A percentile compares a stretch with the other conserved stretches of the same genome.
These are phyloP conservation scores for Pseudorhiza aurosa DNA, from an alignment of 30 jellyfish, hydroid and myxozoan genomes.

Conservation along the genomic window DNA sequence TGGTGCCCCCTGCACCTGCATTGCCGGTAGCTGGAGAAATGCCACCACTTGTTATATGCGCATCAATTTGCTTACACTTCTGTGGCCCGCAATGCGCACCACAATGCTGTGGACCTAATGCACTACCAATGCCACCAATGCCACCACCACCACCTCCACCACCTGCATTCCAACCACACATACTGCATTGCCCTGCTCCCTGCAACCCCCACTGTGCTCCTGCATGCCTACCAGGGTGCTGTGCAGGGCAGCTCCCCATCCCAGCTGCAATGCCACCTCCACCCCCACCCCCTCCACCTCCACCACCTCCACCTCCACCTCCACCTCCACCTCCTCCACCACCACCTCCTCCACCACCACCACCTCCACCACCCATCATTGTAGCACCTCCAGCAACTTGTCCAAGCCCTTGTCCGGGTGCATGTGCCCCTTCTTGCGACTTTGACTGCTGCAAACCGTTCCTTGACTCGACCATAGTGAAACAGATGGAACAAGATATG, in stretches of 20 bases:
- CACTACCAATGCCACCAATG: slow-evolving; percentile 75
- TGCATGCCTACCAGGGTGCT: slow-evolving; percentile 83
- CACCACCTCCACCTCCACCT: slow-evolving; percentile 80
- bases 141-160: slow-evolving; percentile 81
- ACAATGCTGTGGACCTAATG: slow-evolving; percentile 76
- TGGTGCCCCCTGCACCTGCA: slow-evolving; percentile 50
- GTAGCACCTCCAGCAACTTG: slow-evolving; percentile 81
- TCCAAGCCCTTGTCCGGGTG: slow-evolving; percentile 95
- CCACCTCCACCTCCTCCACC: slow-evolving; percentile 90
- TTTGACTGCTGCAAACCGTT: slow-evolving; percentile 97
- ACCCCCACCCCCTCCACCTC: slow-evolving; percentile 73
- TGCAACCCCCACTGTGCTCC: slow-evolving; percentile 96
- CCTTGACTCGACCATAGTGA: slow-evolving; percentile 86
- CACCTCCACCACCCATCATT: slow-evolving; percentile 79
- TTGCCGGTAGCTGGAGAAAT: slow-evolving; percentile 43
- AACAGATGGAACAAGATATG: slow-evolving; percentile 88
- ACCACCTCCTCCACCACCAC: slow-evolving; percentile 91
- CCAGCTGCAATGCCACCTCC: slow-evolving; percentile 62
- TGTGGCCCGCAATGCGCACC: slow-evolving; percentile 92
- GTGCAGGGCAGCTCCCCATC: slow-evolving; percentile 56
- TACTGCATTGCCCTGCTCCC: slow-evolving; percentile 80
- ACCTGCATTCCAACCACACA: slow-evolving; percentile 46
- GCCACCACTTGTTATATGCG: slow-evolving; percentile 65
- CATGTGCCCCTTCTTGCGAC: slow-evolving; percentile 97
- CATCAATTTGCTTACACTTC: slow-evolving; percentile 73